phyloP scores from a whole-genome alignment of 2,113 vertebrate genomes.

The Alexandromys fortis region DNA sequence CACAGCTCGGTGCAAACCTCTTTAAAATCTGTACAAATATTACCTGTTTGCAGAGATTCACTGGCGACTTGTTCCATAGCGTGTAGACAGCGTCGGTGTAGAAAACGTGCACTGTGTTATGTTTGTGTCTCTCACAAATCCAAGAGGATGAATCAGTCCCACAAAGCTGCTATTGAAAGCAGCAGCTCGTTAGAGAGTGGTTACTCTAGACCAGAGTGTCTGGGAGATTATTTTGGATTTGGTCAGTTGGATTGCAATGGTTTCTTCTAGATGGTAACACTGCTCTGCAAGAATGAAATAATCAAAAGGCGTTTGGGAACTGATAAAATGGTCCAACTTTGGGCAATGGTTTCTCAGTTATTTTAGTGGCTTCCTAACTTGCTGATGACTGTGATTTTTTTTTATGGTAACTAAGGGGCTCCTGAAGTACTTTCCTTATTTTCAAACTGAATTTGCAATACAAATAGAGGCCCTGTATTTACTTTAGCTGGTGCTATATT shows the following conservation, averaged over 20 bases:
- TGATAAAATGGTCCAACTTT: background rate
- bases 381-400: background rate
- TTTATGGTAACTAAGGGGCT: background rate
- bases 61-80: conserved; percentile 45
- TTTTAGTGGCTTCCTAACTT: background rate
- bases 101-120: conserved; percentile 57
- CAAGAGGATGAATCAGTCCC: conserved; percentile 69
- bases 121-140: conserved; percentile 65
- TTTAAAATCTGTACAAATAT: conserved; percentile 63
- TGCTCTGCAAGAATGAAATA: background rate
- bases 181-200: conserved; percentile 56
- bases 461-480: background rate
- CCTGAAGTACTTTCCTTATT: background rate
- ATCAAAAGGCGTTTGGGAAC: background rate
- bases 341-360: background rate
- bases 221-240: conserved; percentile 52
- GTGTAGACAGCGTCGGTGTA: conserved; percentile 55
- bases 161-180: conserved; percentile 70
- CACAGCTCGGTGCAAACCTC: conserved; percentile 60
- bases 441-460: background rate
- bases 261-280: conserved; percentile 13
- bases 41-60: conserved; percentile 47
- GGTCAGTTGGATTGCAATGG: conserved; percentile 36
- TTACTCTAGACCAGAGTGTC: conserved; percentile 58
- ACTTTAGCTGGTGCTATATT: background rate